Evolutionary conservation across 2,797 vertebrate species (phyloP), one percentile per base, ranked within the genome.

Genomic region (Darevskia mixta): DNA sequence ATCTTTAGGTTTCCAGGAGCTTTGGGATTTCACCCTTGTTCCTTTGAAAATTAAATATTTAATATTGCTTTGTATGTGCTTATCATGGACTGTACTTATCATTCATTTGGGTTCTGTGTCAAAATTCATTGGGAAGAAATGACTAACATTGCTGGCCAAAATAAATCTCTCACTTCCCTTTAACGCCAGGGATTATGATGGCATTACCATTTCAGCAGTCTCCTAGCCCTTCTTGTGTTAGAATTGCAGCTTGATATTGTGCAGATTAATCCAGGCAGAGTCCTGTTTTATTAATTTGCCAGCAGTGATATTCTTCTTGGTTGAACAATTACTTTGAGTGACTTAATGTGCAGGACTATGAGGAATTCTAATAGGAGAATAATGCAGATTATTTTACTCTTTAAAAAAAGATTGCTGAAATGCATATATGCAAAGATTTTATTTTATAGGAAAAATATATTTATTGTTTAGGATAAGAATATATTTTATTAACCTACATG

Each of bases 211-310:
- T 93, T 94, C 86, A 72, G 93, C 91, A 97, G 91, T 92, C 95
- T 94, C 88, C 93, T 84, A 87, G 95, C 96, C 93, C 94, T 95
- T 92, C 92, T 96, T 95, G 89, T 94, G 96, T 94, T 97, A 95
- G 97, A 97, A 96, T 96, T 94, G 90, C 85, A 93, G 95, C 94
- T 92, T 96, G 95, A 96, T 96, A 96, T 95, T 92, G 94, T 96
- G 96, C 94, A 93, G 91, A 95, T 94, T 97, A 95, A 97, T 96
- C 96, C 95, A 96, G 94, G 93, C 94, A 95, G 82, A 75, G 85
- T 86, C 87, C 80, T 58, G 81, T 92, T 89, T 84, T 79, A 93
- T 95, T 95, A 83, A 73, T 94, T 94, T 91, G 55, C 75, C 88
- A 76, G 10, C 81, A 91, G 45, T 69, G 88, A 92, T 72, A 88